These are phyloP conservation scores for Drosophila suzukii DNA, from an alignment of 1,140 invertebrate species.

Conservation along the genomic window DNA sequence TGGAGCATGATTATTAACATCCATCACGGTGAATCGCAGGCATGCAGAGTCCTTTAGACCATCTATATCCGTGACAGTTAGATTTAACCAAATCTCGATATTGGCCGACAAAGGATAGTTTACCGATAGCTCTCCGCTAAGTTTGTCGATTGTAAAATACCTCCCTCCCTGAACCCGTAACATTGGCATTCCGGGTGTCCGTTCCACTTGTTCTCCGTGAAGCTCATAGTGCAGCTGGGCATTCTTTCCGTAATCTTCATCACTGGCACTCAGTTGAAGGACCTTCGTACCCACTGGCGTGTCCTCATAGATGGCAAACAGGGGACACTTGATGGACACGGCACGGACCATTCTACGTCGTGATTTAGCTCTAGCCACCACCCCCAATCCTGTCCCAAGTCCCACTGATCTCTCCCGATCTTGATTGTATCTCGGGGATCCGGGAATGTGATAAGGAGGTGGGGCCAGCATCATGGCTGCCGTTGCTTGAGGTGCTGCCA, in stretches of 20 bases:
- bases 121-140: slow-evolving; percentile 90
- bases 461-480: slow-evolving; percentile 61
- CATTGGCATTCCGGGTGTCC: slow-evolving; percentile 64
- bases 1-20: slow-evolving; percentile 94
- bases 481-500: slow-evolving; percentile 74
- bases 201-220: slow-evolving; percentile 87
- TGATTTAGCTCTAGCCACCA: slow-evolving; percentile 50
- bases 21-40: slow-evolving; percentile 89
- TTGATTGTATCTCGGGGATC: slow-evolving; percentile 61
- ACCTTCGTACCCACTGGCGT: slow-evolving; percentile 90
- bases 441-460: slow-evolving; percentile 74
- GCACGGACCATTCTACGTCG: slow-evolving; percentile 43
- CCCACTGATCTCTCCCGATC: slow-evolving; percentile 37
- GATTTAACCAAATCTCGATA: slow-evolving; percentile 90
- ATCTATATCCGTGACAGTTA: slow-evolving; percentile 91
- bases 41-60: slow-evolving; percentile 89
- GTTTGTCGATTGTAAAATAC: slow-evolving; percentile 90
- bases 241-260: slow-evolving; percentile 92
- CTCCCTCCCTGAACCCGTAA: slow-evolving; percentile 86
- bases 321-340: slow-evolving; percentile 83
- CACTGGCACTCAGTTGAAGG: slow-evolving; percentile 91
- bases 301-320: slow-evolving; percentile 91
- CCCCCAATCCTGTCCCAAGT: background rate
- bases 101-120: slow-evolving; percentile 91
- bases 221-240: slow-evolving; percentile 91